Evolutionary conservation across 2,797 vertebrate genomes (phyloP).

Genomic region (Nasua narica): DNA sequence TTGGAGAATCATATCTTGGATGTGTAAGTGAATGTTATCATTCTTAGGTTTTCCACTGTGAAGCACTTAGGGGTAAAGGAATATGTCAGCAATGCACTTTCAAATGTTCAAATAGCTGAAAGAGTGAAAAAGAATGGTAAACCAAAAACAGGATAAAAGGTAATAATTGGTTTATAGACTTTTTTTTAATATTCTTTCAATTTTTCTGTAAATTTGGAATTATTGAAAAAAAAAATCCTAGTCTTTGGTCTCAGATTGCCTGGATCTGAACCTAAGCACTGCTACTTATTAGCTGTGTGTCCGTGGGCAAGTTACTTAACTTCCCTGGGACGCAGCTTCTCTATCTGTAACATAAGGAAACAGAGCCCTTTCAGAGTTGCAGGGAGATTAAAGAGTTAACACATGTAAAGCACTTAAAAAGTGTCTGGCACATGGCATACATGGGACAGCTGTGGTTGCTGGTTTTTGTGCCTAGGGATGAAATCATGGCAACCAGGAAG

Average conservation of each 20-base stretch:
- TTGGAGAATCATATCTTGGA: neutral
- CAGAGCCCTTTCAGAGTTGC: neutral
- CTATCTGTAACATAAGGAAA: neutral
- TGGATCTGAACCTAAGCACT: neutral
- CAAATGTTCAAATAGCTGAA: neutral
- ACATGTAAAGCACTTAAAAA: neutral
- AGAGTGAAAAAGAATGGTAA: neutral
- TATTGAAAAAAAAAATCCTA: neutral
- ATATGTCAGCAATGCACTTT: neutral
- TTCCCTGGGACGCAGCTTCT: neutral
- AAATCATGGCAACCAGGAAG: neutral
- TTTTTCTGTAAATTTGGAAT: neutral
- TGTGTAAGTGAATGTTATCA: neutral
- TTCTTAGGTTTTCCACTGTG: neutral
- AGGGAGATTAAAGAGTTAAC: neutral
- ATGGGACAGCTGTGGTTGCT: no score
- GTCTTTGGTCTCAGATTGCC: neutral
- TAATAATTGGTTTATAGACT: neutral
- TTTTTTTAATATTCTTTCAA: neutral
- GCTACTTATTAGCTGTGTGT: neutral
- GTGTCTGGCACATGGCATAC: neutral
- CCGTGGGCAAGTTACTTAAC: neutral
- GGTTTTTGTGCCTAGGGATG: neutral
- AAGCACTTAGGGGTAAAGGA: neutral
- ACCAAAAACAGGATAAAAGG: neutral